A percentile compares a stretch with the other conserved stretches of the same genome.
These are phyloP conservation scores for Pristis pectinata DNA, from an alignment of 2,797 vertebrate genomes.

Conservation along the genomic window DNA sequence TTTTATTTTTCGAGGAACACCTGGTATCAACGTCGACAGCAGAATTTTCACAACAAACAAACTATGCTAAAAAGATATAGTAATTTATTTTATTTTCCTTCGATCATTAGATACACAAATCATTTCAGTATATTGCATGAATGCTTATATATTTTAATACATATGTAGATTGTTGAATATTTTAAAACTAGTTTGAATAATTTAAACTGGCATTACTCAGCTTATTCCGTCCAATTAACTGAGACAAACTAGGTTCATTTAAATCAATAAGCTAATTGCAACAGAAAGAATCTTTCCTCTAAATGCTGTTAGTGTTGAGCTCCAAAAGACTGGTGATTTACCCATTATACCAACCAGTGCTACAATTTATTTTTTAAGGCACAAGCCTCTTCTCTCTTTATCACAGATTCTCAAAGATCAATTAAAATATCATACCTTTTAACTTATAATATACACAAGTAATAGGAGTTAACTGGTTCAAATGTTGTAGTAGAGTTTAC, in stretches of 20 bases:
- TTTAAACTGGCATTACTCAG: no score
- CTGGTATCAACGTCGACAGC: slow-evolving; percentile 14
- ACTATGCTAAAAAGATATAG: background rate
- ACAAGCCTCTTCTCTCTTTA: background rate
- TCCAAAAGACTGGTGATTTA: background rate
- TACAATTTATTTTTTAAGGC: background rate
- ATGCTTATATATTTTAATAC: background rate
- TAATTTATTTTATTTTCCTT: background rate
- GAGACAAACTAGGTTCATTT: background rate
- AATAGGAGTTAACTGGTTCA: background rate
- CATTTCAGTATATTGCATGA: background rate
- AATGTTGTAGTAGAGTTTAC: background rate
- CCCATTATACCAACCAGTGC: background rate
- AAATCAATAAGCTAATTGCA: background rate
- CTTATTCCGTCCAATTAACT: background rate
- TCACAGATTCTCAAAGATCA: background rate
- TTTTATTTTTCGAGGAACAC: background rate
- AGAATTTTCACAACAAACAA: slow-evolving; percentile 19
- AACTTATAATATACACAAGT: background rate
- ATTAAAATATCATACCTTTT: background rate
- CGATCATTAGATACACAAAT: background rate
- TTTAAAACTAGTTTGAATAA: background rate
- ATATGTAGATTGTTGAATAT: background rate
- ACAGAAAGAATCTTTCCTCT: background rate
- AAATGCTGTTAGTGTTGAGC: background rate